phyloP scores from a whole-genome alignment of 2,888 invertebrate genomes.

The Melinaea menophilus region DNA sequence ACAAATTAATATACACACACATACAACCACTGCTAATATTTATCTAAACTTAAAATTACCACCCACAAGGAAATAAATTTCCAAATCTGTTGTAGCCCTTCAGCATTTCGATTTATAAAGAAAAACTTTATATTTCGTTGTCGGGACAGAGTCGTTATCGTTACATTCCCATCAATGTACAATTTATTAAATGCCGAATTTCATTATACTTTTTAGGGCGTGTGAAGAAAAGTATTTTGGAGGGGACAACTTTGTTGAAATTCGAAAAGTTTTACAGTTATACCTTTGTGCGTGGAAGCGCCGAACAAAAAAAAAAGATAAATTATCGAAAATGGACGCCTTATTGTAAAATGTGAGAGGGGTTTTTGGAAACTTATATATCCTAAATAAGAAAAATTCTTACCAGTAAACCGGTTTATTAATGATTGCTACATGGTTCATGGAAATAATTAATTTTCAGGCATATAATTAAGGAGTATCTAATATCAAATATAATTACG shows the following conservation, averaged over 20 bases:
- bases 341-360: constrained; percentile 30
- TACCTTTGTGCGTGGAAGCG: constrained; percentile 39
- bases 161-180: constrained; percentile 33
- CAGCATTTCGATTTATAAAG: constrained; percentile 4
- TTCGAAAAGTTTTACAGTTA: constrained; percentile 42
- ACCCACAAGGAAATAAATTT: not conserved
- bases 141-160: constrained; percentile 35
- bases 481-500: too few species aligned
- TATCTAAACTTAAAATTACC: too few species aligned
- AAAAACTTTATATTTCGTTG: constrained; percentile 15
- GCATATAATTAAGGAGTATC: too few species aligned
- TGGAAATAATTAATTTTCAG: too few species aligned
- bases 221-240: constrained; percentile 35
- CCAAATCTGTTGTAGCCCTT: not conserved
- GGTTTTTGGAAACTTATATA: constrained; percentile 11
- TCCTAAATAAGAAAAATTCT: not conserved
- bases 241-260: constrained; percentile 35
- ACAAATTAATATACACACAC: too few species aligned
- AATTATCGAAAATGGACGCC: constrained; percentile 31
- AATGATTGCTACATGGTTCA: too few species aligned
- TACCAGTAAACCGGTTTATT: not conserved
- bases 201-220: constrained; percentile 37
- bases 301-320: constrained; percentile 23
- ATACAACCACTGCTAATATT: too few species aligned
- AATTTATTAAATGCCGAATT: constrained; percentile 43